These are phyloP conservation scores for Cordilura impudica DNA, from an alignment of 2,888 invertebrate genomes.

Conservation along the genomic window DNA sequence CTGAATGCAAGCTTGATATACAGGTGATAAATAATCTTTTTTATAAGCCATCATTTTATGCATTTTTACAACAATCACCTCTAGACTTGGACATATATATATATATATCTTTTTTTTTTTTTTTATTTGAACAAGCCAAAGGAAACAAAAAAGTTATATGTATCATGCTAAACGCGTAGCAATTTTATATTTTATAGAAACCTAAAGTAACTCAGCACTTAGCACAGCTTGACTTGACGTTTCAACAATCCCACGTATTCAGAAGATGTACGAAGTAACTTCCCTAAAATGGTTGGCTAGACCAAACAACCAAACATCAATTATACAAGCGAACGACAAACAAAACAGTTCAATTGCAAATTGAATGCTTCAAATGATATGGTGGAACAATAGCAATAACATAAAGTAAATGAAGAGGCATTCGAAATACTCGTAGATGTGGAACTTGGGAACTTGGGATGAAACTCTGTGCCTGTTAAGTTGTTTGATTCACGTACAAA, in stretches of 20 bases:
- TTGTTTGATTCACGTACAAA: conserved; percentile 51
- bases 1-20: conserved; percentile 69
- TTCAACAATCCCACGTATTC: conserved; percentile 73
- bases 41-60: conserved; percentile 75
- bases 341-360: conserved; percentile 61
- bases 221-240: conserved; percentile 76
- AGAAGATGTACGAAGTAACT: conserved; percentile 63
- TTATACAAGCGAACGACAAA: conserved; percentile 25
- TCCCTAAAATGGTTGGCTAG: conserved; percentile 71
- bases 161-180: conserved; percentile 63
- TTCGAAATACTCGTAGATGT: background rate
- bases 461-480: conserved; percentile 26
- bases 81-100: conserved; percentile 18
- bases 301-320: conserved; percentile 4
- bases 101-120: too few relatives aligned
- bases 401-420: conserved; percentile 29
- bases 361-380: conserved; percentile 50
- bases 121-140: too few relatives aligned
- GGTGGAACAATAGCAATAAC: conserved; percentile 32
- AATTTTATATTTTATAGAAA: conserved; percentile 39
- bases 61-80: conserved; percentile 74
- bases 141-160: conserved; percentile 2
- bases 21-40: conserved; percentile 76
- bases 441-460: background rate
- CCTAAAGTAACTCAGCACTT: conserved; percentile 49